Evolutionary conservation across 1,140 invertebrate genomes (phyloP).

Genomic region (Dinoponera quadriceps): DNA sequence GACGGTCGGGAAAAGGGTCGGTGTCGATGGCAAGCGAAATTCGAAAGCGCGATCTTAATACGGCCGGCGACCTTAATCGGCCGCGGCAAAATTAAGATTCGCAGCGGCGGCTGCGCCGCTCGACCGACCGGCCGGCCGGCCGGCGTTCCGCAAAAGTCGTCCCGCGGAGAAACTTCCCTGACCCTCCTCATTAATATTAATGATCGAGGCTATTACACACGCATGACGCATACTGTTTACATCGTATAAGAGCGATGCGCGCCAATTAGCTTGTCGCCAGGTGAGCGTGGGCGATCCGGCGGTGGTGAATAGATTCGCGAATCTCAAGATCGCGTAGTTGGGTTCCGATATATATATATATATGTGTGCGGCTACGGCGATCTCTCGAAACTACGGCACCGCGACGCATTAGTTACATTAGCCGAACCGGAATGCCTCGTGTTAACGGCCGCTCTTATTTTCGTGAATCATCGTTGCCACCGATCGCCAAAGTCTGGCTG

Average conservation of each 20-base stretch:
- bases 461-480: no score
- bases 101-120: background rate
- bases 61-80: conserved; percentile 62
- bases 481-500: no score
- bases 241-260: background rate
- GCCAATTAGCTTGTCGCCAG: conserved; percentile 30
- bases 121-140: no score
- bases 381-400: no score
- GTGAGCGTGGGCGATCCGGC: conserved; percentile 9
- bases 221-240: conserved; percentile 59
- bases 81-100: conserved; percentile 59
- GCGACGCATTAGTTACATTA: no score
- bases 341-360: background rate
- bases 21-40: conserved; percentile 11
- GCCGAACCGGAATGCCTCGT: no score
- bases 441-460: no score
- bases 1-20: conserved; percentile 5
- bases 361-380: no score
- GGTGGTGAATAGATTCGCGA: background rate
- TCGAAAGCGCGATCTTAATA: conserved; percentile 68
- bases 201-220: conserved; percentile 35
- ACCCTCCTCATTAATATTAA: conserved; percentile 71
- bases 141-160: conserved; percentile 30
- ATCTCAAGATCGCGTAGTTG: background rate
- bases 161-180: conserved; percentile 64